Conservation (phyloP, 1,140 invertebrate genomes). For the Telenomus remus region DNA sequence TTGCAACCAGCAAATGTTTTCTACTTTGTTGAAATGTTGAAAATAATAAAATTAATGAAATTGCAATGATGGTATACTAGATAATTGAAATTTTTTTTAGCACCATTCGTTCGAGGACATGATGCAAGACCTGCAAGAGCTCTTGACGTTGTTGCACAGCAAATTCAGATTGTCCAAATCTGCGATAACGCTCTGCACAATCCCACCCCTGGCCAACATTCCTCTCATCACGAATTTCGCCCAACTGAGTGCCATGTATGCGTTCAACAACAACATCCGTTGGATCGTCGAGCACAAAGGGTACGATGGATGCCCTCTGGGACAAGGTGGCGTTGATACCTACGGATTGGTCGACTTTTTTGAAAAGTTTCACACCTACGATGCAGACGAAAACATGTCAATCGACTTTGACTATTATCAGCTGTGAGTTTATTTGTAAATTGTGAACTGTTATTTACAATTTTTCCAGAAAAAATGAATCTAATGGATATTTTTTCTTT, state of each 20-base stretch:
- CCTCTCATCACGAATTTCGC: constrained; percentile 17
- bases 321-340: neutral
- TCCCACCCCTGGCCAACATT: constrained; percentile 53
- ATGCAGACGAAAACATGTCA: neutral
- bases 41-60: too few species aligned
- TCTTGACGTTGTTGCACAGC: constrained; percentile 24
- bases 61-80: too few species aligned
- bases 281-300: constrained; percentile 3
- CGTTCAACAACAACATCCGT: constrained; percentile 60
- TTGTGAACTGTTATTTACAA: constrained; percentile 13
- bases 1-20: neutral
- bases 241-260: constrained; percentile 22
- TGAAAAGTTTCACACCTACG: constrained; percentile 26
- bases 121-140: constrained; percentile 18
- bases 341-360: constrained; percentile 56
- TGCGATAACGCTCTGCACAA: constrained; percentile 50
- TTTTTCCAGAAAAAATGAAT: constrained; percentile 11
- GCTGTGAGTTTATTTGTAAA: constrained; percentile 40
- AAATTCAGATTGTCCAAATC: constrained; percentile 43
- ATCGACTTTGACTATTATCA: constrained; percentile 59
- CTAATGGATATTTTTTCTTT: constrained; percentile 5
- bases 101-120: constrained; percentile 11
- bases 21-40: neutral
- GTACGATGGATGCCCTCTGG: neutral
- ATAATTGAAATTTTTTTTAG: constrained; percentile 23